Evolutionary conservation across 1,140 invertebrate genomes (phyloP), one percentile per base, ranked within the genome.

Genomic region (Drosophila cardini): DNA sequence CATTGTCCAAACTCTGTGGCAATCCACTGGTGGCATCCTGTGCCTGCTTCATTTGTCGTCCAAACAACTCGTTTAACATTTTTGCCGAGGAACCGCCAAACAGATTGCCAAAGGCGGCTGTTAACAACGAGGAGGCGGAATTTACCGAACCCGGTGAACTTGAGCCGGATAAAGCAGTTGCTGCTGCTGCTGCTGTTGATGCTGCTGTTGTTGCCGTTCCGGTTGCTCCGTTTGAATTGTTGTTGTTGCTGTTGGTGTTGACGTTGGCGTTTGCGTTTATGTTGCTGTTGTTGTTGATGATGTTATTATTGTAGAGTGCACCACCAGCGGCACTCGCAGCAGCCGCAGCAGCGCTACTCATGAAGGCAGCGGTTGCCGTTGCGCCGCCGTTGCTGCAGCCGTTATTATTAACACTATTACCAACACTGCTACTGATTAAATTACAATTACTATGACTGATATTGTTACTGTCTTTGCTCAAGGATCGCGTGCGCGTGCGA

Each of bases 51-150:
- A 95, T 95, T 91, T 96, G 95, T 77, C 96, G 94, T 69, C 96
- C 96, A 74, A 96, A 94, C 73, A 96, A 93, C 93, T 96, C 96
- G 94, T 96, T 96, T 76, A 97, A 94, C 96, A 96, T 96, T 92
- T 96, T 96, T 80, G 96, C 95, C 92, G 96, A 96, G 85, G 85
- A 79, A 92, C 95, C 94, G 89, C 95, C 95, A 91, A 96, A 96
- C 70, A 96, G 94, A 92, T 95, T 95, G 92, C 95, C 95, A 93
- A 96, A 87, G 56, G 90, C 90, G 36, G 90, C 83, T 95, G 79
- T 87, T 21, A 87, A 34, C 62, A 87, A 64, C 62, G 83, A 89
- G 26, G 83, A 87, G 26, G 84, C 84, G 34, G 85, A 86, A 18
- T 74, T 83, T 5, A 75, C 67, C 5, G 83, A 87, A 15, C 82